Conservation (phyloP, 2,113 vertebrate genomes). For the Tenrec ecaudatus region DNA sequence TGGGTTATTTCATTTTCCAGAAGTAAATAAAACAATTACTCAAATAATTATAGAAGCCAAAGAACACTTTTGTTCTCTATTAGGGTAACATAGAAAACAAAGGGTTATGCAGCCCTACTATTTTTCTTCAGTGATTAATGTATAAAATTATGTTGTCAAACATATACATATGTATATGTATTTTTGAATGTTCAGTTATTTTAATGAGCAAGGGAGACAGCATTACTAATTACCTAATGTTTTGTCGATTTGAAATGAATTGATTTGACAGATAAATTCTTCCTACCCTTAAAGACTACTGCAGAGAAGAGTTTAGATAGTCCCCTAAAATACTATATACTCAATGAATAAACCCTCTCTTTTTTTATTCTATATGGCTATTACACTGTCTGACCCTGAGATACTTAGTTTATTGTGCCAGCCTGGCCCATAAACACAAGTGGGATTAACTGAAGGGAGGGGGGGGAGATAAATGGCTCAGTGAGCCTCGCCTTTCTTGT, state of each 20-base stretch:
- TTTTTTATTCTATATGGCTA: not conserved
- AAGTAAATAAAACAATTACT: constrained; percentile 46
- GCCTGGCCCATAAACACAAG: too few species aligned
- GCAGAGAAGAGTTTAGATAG: not conserved
- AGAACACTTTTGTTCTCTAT: constrained; percentile 10
- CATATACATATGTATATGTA: not conserved
- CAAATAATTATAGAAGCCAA: not conserved
- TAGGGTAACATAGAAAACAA: not conserved
- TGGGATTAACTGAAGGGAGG: too few species aligned
- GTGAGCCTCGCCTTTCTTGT: too few species aligned
- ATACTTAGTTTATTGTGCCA: too few species aligned
- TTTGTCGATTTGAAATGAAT: constrained; percentile 37
- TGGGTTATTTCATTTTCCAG: constrained; percentile 17
- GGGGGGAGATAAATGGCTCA: too few species aligned
- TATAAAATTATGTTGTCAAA: constrained; percentile 14
- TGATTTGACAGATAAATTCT: not conserved
- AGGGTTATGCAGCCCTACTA: not conserved
- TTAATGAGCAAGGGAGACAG: not conserved
- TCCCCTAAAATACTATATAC: not conserved
- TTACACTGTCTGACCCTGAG: too few species aligned
- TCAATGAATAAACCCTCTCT: not conserved
- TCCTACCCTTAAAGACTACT: constrained; percentile 3
- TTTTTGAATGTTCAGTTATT: not conserved
- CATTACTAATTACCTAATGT: constrained; percentile 1
- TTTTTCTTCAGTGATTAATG: constrained; percentile 32